phyloP scores from a whole-genome alignment of 2,888 invertebrate genomes.

The Tubiluchus corallicola region DNA sequence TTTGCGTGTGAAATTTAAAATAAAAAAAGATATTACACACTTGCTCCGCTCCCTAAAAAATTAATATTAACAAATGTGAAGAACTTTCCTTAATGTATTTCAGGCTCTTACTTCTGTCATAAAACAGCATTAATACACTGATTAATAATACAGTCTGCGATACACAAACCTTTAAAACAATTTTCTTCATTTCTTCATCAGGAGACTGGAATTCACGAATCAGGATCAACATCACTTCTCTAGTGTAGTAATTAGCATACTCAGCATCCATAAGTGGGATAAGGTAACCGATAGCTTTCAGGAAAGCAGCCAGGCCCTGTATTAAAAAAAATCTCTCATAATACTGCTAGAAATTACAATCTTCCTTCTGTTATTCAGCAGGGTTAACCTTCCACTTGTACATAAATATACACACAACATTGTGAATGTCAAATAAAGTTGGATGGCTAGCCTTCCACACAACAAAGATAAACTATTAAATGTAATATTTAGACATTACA shows the following conservation, averaged over 20 bases:
- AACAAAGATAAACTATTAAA: too few relatives aligned
- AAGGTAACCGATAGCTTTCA: slow-evolving; percentile 96
- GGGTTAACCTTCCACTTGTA: too few relatives aligned
- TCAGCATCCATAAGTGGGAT: slow-evolving; percentile 99
- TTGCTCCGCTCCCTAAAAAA: too few relatives aligned
- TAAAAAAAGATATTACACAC: neutral
- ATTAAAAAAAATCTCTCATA: slow-evolving; percentile 12
- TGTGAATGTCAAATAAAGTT: too few relatives aligned
- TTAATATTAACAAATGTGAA: too few relatives aligned
- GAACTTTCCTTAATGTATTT: too few relatives aligned
- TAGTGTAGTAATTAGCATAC: slow-evolving; percentile 97
- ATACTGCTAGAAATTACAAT: too few relatives aligned
- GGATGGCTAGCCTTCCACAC: too few relatives aligned
- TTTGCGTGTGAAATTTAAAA: neutral
- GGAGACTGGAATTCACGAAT: slow-evolving; percentile 99
- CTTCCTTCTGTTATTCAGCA: too few relatives aligned
- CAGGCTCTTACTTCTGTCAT: neutral
- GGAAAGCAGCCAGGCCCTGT: slow-evolving; percentile 95
- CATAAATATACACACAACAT: too few relatives aligned
- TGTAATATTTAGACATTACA: too few relatives aligned
- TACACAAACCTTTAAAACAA: slow-evolving; percentile 69
- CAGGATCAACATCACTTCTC: slow-evolving; percentile 96
- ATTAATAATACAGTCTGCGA: neutral
- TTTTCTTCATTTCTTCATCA: slow-evolving; percentile 99
- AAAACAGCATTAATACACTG: neutral